Percentiles rank a stretch among this genome's conserved stretches.
Evolutionary conservation across 2,888 invertebrate species (phyloP).

Genomic region (Escarpia spicata): DNA sequence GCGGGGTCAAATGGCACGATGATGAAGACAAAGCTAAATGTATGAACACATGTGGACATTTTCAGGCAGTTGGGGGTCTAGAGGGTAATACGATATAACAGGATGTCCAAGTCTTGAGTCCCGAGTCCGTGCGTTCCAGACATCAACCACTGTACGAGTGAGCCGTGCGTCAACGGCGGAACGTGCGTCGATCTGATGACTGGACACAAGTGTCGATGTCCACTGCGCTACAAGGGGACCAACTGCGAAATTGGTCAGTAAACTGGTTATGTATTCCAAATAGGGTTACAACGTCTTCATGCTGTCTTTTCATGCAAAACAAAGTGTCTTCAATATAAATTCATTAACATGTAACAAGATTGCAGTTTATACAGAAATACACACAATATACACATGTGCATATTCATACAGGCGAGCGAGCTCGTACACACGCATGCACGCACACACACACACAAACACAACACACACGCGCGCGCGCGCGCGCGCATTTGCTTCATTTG

Average conservation of each 20-base stretch:
- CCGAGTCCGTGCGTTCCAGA: background rate
- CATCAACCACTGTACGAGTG: background rate
- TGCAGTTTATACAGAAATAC: too few species aligned
- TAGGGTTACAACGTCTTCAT: background rate
- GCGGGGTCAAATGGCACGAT: too few species aligned
- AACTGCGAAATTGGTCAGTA: background rate
- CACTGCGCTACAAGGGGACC: background rate
- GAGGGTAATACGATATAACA: background rate
- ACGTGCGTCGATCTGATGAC: background rate
- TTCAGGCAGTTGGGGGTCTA: background rate
- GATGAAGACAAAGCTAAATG: too few species aligned
- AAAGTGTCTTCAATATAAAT: too few species aligned
- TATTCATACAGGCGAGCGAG: too few species aligned
- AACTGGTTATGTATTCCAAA: background rate
- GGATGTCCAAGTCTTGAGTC: background rate
- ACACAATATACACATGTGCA: too few species aligned
- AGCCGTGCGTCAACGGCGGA: background rate
- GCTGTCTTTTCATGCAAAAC: too few species aligned
- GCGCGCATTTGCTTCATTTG: too few species aligned
- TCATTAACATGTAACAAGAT: too few species aligned
- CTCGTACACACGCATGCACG: too few species aligned
- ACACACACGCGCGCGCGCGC: too few species aligned
- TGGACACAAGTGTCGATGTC: background rate
- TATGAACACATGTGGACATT: too few species aligned
- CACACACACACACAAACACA: background rate